Base-by-base conservation (phyloP, 2,113 vertebrate species). In the Mugil cephalus region DNA sequence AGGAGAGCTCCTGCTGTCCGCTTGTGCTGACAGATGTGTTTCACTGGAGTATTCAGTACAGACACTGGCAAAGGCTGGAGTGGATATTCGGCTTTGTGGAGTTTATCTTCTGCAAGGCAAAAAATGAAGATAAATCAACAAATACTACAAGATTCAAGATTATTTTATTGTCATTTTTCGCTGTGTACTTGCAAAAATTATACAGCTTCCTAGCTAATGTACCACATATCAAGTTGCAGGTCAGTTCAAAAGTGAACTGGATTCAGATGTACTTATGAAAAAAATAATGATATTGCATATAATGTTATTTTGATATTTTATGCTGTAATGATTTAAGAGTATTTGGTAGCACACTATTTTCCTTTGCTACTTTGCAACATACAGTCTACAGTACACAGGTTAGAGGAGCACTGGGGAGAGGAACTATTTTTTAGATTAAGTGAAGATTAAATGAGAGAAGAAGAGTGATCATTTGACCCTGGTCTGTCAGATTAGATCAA, bases 1-100 rank as follows among this genome's bases (percentile, higher is more conserved):
- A 87, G 64, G 12, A 43, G 63, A 76, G 60, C 70, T 82, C 77
- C 67, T 62, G 71, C 56, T 74, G 75, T 69, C 80, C 13, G 14
- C 69, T 8, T 21, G 45, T 55, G 74, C 84, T 85, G 89, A 78
- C 80, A 53, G 78, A 78, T 66, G 65, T 10, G 48, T 74, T 83
- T 79, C 74, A 81, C n/a, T 76, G 56, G 43, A 61, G 65, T 59
- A 48, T 42, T 71, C 58, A 67, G 52, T 12, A 10, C 1, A 43
- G 1, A n/a, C 10, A 21, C 1, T 46, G 14, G 12, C 24, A 18
- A n/a, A n/a, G n/a, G n/a, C n/a, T n/a, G 62, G 50, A 48, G 65
- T 7, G 15, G n/a, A 8, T 47, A 53, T 69, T 50, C 45, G 50
- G 58, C 48, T 52, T 30, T 34, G 58, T 21, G 39, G 51, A 36